Conservation (phyloP, 2,113 vertebrate genomes). For the Perognathus longimembris region DNA sequence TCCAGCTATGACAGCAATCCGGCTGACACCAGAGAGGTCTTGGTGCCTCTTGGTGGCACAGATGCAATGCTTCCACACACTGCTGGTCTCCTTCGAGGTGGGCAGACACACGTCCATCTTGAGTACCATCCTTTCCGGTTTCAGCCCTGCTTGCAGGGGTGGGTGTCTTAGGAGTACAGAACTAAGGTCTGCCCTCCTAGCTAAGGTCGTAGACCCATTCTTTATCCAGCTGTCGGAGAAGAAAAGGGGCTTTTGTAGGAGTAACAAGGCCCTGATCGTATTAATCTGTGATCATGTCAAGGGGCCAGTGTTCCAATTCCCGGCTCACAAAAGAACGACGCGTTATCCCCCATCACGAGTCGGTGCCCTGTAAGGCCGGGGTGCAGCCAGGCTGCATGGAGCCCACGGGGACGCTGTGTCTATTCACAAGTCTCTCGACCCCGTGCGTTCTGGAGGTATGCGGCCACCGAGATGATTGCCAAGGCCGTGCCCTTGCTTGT, state of each 20-base stretch:
- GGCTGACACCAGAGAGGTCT: background rate
- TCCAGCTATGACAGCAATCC: background rate
- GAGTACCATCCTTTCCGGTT: background rate
- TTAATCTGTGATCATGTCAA: conserved; percentile 31
- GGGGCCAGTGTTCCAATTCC: background rate
- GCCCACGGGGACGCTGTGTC: background rate
- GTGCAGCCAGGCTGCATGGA: fast-evolving
- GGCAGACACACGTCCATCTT: background rate
- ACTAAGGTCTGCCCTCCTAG: background rate
- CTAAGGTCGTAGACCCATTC: background rate
- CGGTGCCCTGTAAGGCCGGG: background rate
- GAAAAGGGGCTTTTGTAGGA: background rate
- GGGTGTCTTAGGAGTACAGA: background rate
- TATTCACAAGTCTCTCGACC: background rate
- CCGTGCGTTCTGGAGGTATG: fast-evolving
- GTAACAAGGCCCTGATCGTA: background rate
- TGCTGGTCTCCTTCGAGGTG: fast-evolving
- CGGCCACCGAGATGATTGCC: background rate
- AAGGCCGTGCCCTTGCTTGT: too few species aligned
- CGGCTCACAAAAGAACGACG: background rate
- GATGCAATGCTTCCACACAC: background rate
- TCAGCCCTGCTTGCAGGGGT: background rate
- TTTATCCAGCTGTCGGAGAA: background rate
- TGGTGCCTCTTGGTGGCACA: fast-evolving
- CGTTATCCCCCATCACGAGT: background rate